These are phyloP conservation scores for Porites lutea DNA, from an alignment of 64 coral and sea anemone species.

Conservation along the genomic window DNA sequence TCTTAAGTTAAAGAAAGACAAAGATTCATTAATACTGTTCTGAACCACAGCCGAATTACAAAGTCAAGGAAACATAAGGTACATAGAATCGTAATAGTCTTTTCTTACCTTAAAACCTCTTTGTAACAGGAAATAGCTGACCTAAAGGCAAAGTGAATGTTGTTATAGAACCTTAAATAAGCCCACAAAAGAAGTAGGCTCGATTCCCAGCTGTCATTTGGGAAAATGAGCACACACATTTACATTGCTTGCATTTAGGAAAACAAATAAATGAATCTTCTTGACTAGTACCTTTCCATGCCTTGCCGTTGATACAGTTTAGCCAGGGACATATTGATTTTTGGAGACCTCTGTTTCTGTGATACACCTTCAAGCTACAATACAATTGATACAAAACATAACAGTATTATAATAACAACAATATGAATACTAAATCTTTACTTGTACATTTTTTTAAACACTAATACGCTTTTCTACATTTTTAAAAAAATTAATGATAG, in stretches of 20 bases:
- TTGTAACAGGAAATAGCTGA: constrained; percentile 98
- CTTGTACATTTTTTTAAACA: too few species aligned
- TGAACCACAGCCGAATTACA: neutral
- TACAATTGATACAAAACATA: neutral
- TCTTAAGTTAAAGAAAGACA: too few species aligned
- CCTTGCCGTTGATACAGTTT: constrained; percentile 92
- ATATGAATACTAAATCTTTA: too few species aligned
- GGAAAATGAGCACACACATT: too few species aligned
- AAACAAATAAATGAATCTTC: too few species aligned
- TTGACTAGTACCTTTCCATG: constrained; percentile 86
- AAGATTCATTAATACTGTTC: too few species aligned
- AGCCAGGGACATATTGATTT: constrained; percentile 93
- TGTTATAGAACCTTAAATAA: too few species aligned
- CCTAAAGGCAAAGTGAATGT: constrained; percentile 8
- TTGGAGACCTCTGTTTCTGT: constrained; percentile 94
- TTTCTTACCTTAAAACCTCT: constrained; percentile 91
- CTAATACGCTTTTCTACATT: too few species aligned
- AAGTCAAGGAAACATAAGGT: neutral
- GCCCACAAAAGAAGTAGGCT: too few species aligned
- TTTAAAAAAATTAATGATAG: too few species aligned
- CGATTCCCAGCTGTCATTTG: too few species aligned
- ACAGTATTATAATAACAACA: neutral
- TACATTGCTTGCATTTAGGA: too few species aligned
- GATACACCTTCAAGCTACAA: constrained; percentile 92
- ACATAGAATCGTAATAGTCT: neutral